Evolutionary conservation across 2,888 invertebrate genomes (phyloP).

Genomic region (Philereme vetulata): DNA sequence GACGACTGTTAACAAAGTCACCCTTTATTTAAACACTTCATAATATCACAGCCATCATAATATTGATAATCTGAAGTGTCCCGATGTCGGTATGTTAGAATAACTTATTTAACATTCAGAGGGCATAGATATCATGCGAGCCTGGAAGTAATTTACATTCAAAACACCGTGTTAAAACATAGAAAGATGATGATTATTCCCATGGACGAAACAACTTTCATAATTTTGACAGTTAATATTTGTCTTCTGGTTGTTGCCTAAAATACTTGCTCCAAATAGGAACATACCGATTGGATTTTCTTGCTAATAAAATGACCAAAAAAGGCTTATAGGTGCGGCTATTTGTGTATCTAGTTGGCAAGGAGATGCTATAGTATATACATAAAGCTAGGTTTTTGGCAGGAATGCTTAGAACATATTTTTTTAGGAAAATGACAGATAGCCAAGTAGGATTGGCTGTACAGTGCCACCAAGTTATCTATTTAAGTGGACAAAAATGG

Average conservation of each 20-base stretch:
- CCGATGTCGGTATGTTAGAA: conserved; percentile 36
- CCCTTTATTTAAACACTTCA: neutral
- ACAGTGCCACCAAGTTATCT: too few species aligned
- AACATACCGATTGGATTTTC: too few species aligned
- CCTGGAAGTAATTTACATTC: conserved; percentile 40
- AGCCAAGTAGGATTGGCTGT: too few species aligned
- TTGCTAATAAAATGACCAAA: too few species aligned
- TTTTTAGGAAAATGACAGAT: too few species aligned
- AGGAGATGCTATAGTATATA: too few species aligned
- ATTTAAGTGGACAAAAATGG: too few species aligned
- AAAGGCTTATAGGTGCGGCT: too few species aligned
- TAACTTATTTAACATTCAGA: conserved; percentile 45
- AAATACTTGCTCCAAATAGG: neutral
- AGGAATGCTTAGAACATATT: too few species aligned
- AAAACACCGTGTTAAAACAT: conserved; percentile 44
- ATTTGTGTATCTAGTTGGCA: too few species aligned
- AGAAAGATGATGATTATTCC: conserved; percentile 45
- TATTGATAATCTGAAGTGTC: conserved; percentile 23
- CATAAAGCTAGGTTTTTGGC: too few species aligned
- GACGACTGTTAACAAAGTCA: neutral
- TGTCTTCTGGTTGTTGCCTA: neutral
- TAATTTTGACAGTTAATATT: neutral
- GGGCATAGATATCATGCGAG: conserved; percentile 43
- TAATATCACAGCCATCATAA: neutral
- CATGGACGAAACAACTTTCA: conserved; percentile 17